Evolutionary conservation across 2,113 vertebrate species (phyloP), one percentile per base, ranked within the genome.

Genomic region (Grallaria varia): DNA sequence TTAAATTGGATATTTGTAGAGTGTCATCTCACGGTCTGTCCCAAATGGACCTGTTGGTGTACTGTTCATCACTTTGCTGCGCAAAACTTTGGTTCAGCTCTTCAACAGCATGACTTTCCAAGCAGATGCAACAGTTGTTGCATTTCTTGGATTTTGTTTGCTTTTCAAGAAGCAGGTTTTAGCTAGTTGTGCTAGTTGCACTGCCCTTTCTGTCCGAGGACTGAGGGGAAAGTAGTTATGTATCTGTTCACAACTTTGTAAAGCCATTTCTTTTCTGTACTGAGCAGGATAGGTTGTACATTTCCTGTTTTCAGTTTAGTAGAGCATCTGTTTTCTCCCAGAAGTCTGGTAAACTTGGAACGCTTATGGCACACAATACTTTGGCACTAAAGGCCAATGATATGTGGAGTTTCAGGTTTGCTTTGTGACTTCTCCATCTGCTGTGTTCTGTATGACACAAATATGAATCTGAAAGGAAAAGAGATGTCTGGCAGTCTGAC

Each of bases 1-100:
- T 68, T 56, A 71, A 96, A 92, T 93, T 91, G 30, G 69, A 42
- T 93, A 76, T 97, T 94, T 96, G 91, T 81, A 75, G 73, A 71
- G 55, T 78, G 83, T 93, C 58, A 52, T 95, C 84, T 96, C 96
- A 68, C 4, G 7, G 86, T 95, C 90, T 95, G 83, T 82, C 83
- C 60, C 58, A 82, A 19, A 3, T 40, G 33, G 82, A 84, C 55
- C 80, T 94, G 40, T 92, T 56, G 7, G 69, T 58, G 86, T 91
- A 73, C 42, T 79, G 84, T 53, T 94, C 40, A 37, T 90, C 60
- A 67, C 58, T 93, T 91, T 95, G 86, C 81, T 95, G 67, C 0
- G 1, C 52, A 58, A 89, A 96, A 53, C 72, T 31, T 86, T 71
- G 94, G 35, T 77, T 96, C 67, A 79, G 35, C 56, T 68, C 82